phyloP scores from a whole-genome alignment of 2,888 invertebrate genomes.

The Apodemia duryi region DNA sequence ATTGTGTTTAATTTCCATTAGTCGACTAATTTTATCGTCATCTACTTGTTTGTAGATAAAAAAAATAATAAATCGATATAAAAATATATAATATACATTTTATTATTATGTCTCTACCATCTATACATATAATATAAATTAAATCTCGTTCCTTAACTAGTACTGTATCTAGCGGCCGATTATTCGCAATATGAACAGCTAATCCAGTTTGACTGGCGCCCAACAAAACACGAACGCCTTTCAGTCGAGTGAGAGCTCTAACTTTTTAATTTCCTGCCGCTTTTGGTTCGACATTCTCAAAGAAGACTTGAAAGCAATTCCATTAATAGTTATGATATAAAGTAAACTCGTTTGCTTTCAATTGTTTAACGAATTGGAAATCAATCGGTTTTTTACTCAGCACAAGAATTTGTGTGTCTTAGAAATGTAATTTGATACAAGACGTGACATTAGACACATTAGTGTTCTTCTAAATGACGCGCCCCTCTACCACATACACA shows the following conservation, averaged over 20 bases:
- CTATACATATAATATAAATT: no score
- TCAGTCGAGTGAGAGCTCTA: slow-evolving; percentile 15
- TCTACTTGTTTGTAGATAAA: no score
- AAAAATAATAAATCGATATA: no score
- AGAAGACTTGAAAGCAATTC: slow-evolving; percentile 15
- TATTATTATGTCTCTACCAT: background rate
- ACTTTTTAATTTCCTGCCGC: slow-evolving; percentile 18
- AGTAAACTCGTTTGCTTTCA: background rate
- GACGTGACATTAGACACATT: no score
- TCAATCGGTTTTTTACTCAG: background rate
- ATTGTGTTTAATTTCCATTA: no score
- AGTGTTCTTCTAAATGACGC: no score
- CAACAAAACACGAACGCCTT: slow-evolving; percentile 7
- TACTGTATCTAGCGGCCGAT: background rate
- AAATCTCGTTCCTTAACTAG: background rate
- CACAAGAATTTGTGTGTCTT: background rate
- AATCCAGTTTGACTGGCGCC: slow-evolving; percentile 7
- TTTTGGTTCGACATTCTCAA: slow-evolving; percentile 11
- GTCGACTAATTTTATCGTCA: no score
- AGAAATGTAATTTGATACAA: no score
- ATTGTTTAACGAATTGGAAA: slow-evolving; percentile 7
- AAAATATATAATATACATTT: background rate
- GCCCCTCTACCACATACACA: no score
- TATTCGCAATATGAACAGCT: slow-evolving; percentile 15
- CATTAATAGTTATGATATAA: slow-evolving; percentile 14